Percentiles rank a stretch among this genome's conserved stretches.
Conservation (phyloP, 2,113 vertebrate species). For the Cinclus cinclus region DNA sequence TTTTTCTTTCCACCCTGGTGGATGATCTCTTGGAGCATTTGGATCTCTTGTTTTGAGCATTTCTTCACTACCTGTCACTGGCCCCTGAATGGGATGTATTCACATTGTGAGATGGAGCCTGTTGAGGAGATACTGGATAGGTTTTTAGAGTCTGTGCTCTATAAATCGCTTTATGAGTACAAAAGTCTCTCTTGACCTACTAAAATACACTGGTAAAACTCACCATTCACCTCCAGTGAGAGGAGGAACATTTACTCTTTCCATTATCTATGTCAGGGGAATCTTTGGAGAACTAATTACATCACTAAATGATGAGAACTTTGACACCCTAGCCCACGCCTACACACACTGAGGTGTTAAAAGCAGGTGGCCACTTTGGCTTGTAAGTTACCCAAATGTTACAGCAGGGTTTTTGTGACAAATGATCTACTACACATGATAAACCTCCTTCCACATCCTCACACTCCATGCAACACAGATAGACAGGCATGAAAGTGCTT, state of each 20-base stretch:
- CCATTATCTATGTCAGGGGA: background rate
- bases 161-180: background rate
- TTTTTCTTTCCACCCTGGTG: too few relatives aligned
- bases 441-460: background rate
- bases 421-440: background rate
- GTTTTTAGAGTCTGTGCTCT: background rate
- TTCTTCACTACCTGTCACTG: background rate
- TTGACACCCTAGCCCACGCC: background rate
- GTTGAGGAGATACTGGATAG: background rate
- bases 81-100: background rate
- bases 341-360: background rate
- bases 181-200: background rate
- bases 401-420: background rate
- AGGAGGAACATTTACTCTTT: background rate
- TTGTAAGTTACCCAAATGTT: background rate
- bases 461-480: background rate
- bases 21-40: background rate
- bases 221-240: background rate
- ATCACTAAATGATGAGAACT: background rate
- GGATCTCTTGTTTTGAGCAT: background rate
- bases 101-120: background rate
- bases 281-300: background rate
- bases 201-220: background rate
- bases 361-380: background rate
- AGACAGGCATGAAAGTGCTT: background rate